phyloP scores from a whole-genome alignment of 64 coral and sea anemone species.

The Actinia tenebrosa region DNA sequence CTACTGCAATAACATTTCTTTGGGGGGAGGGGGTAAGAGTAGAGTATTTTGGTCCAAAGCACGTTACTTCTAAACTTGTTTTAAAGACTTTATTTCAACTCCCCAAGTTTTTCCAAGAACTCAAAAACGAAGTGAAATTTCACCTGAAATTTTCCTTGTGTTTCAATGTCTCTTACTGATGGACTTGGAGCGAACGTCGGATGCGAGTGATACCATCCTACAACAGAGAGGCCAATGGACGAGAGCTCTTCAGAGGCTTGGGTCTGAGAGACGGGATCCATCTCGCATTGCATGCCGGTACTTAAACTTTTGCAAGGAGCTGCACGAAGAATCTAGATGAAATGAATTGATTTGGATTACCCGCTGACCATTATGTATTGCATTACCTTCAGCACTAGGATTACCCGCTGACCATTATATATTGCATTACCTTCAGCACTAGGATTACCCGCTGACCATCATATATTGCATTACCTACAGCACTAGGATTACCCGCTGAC shows the following conservation, averaged over 20 bases:
- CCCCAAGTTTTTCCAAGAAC: too few species aligned
- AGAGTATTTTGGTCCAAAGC: not conserved
- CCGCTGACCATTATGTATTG: too few species aligned
- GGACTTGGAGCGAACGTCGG: constrained; percentile 83
- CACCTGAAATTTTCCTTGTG: constrained; percentile 87
- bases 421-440: constrained; percentile 52
- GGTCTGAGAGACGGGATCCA: constrained; percentile 93
- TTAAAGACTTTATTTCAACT: too few species aligned
- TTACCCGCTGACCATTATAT: not conserved
- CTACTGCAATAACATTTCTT: not conserved
- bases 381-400: too few species aligned
- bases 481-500: too few species aligned
- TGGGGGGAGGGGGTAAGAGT: not conserved
- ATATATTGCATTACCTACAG: too few species aligned
- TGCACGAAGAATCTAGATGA: constrained; percentile 52
- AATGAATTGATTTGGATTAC: not conserved
- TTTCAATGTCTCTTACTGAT: constrained; percentile 85
- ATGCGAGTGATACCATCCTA: constrained; percentile 93
- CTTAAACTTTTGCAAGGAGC: constrained; percentile 75
- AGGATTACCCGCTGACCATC: too few species aligned
- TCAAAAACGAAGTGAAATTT: not conserved
- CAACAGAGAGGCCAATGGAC: constrained; percentile 57
- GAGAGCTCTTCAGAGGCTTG: constrained; percentile 76
- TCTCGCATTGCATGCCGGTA: constrained; percentile 86
- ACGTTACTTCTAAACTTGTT: too few species aligned